These are phyloP conservation scores for Nerophis lumbriciformis DNA, from an alignment of 2,113 vertebrate species.

Conservation along the genomic window DNA sequence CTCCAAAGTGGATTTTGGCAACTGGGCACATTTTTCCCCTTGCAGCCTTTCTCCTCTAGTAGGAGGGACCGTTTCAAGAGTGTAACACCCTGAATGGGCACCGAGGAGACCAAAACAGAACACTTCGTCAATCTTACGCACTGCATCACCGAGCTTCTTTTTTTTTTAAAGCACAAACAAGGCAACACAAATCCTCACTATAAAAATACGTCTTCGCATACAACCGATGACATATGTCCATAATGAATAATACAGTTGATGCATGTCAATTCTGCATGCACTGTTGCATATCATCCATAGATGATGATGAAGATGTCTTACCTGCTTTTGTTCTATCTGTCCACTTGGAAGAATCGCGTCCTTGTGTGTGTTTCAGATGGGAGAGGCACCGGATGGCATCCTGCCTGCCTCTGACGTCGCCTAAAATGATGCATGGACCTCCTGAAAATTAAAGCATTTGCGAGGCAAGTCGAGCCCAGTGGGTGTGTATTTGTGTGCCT, in stretches of 20 bases:
- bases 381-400: conserved; percentile 4
- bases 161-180: background rate
- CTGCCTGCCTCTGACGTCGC: background rate
- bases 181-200: conserved; percentile 17
- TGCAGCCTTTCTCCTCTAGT: background rate
- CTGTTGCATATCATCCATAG: conserved; percentile 11
- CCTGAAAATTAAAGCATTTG: background rate
- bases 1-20: conserved; percentile 7
- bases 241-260: fast-evolving
- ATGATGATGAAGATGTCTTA: conserved; percentile 27
- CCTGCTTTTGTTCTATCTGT: conserved; percentile 49
- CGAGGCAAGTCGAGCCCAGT: conserved; percentile 7
- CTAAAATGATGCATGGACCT: background rate
- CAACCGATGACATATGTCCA: conserved; percentile 9
- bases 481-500: conserved; percentile 20
- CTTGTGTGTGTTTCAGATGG: conserved; percentile 14
- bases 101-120: background rate
- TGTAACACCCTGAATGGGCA: background rate
- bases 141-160: background rate
- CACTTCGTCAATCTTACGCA: background rate
- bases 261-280: background rate
- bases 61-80: background rate
- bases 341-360: conserved; percentile 36
- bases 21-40: background rate
- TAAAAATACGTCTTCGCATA: conserved; percentile 18